These are phyloP conservation scores for Aplodontia rufa DNA, from an alignment of 2,113 vertebrate genomes.

Conservation along the genomic window DNA sequence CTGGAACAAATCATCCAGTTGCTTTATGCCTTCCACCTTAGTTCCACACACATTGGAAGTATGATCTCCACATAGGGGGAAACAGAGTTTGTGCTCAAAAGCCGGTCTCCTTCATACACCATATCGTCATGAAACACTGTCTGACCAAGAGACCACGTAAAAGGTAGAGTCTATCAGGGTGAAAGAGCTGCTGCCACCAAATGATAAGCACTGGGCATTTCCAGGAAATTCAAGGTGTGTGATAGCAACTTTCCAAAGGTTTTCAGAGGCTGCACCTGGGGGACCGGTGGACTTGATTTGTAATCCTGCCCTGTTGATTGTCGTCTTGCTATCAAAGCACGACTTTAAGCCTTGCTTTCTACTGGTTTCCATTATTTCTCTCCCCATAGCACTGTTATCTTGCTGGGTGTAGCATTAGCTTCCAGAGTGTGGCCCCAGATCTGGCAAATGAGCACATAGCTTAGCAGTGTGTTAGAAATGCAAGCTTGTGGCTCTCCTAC, in stretches of 20 bases:
- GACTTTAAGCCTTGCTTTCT: not conserved
- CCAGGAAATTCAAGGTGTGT: rapidly evolving
- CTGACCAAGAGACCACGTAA: not conserved
- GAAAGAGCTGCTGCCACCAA: not conserved
- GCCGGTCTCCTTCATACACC: rapidly evolving
- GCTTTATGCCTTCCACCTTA: not conserved
- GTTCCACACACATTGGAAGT: not conserved
- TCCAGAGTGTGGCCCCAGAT: not conserved
- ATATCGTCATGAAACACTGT: not conserved
- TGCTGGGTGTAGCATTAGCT: not conserved
- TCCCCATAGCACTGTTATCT: not conserved
- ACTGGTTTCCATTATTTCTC: not conserved
- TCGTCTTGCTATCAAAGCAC: too few relatives aligned
- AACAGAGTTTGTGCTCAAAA: not conserved
- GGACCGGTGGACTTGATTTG: not conserved
- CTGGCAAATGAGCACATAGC: rapidly evolving
- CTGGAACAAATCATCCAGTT: slow-evolving; percentile 56
- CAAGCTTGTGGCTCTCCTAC: too few relatives aligned
- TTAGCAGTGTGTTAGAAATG: rapidly evolving
- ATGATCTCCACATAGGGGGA: rapidly evolving
- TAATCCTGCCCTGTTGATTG: not conserved
- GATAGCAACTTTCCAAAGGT: too few relatives aligned
- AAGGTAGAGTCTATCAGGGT: not conserved
- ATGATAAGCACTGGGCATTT: rapidly evolving
- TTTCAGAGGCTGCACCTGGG: not conserved